Percentiles rank a stretch among this genome's conserved stretches.
phyloP scores from a whole-genome alignment of 1,140 invertebrate genomes.

The Lasioglossum albipes region DNA sequence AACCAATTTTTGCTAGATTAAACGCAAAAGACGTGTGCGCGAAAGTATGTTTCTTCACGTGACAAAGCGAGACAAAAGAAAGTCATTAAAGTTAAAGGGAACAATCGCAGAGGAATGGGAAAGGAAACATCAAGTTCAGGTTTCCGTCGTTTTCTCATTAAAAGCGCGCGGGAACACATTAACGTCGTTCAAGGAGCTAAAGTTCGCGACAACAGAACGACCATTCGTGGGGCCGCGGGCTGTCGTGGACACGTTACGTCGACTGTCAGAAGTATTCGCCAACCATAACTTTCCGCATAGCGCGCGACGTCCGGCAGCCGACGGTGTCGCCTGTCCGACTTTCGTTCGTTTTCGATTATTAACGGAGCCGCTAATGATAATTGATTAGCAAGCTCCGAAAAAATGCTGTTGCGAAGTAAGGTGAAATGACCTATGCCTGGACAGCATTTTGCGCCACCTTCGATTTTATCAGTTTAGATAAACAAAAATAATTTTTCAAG shows the following conservation, averaged over 20 bases:
- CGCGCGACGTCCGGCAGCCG: slow-evolving; percentile 37
- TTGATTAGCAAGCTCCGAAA: slow-evolving; percentile 35
- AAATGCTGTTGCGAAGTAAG: too few species aligned
- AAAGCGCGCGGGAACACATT: not conserved
- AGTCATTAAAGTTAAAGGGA: too few species aligned
- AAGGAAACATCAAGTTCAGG: too few species aligned
- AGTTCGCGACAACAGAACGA: slow-evolving; percentile 4
- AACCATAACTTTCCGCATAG: slow-evolving; percentile 47
- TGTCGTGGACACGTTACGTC: slow-evolving; percentile 41
- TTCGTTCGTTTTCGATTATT: slow-evolving; percentile 49
- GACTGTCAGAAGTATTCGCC: slow-evolving; percentile 52
- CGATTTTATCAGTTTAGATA: too few species aligned
- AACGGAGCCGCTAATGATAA: slow-evolving; percentile 55
- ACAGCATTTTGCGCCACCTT: too few species aligned
- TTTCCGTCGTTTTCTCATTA: not conserved
- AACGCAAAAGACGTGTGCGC: too few species aligned
- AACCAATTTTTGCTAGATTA: too few species aligned
- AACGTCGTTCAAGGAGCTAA: slow-evolving; percentile 11
- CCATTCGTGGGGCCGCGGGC: not conserved
- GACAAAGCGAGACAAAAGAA: too few species aligned
- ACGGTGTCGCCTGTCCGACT: slow-evolving; percentile 37
- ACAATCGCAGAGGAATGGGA: too few species aligned
- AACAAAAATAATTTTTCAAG: too few species aligned
- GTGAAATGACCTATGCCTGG: too few species aligned
- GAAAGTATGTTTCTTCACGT: too few species aligned